Evolutionary conservation across 2,113 vertebrate species (phyloP), one percentile per base, ranked within the genome.

Genomic region (Eleginops maclovinus): DNA sequence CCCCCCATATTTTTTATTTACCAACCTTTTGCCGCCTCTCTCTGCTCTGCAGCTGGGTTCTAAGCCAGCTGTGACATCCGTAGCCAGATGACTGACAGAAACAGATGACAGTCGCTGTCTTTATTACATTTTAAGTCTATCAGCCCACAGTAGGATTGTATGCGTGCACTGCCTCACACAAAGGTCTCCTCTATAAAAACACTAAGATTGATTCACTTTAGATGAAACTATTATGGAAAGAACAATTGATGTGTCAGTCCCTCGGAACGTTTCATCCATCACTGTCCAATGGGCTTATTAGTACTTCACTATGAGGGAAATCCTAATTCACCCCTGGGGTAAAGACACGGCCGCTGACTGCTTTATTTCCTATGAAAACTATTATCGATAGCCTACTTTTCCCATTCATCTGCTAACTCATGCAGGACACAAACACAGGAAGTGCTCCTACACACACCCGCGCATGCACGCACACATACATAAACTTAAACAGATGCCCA

Each of bases 211-310:
- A 91, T 87, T 84, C 77, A 83, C 67, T 86, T 80, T 54, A 86
- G 75, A 88, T 73, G 79, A 88, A 81, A 85, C 84, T 82, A 89
- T 89, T 90, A 88, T 89, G 55, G 84, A 83, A 89, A 90, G 87
- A 90, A 87, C 88, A 92, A 89, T 84, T 88, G 87, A 83, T 16
- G 19, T 85, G 86, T 90, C 90, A 85, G 75, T 87, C 83, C 63
- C 81, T 6, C 28, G 82, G 79, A 87, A 75, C 7, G 70, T 22
- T 62, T 83, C 87, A 91, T 92, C 87, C 79, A 87, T 92, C 91
- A 90, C 74, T 83, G 90, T 90, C 87, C 81, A 21, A 49, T 47
- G 64, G 80, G 61, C 87, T 89, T 88, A 84, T 91, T 86, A 91
- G 84, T 62, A 58, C 65, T 80, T 77, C 70, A 55, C 75, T 81